phyloP scores from a whole-genome alignment of 2,797 vertebrate genomes.

The Eupleurogrammus muticus region DNA sequence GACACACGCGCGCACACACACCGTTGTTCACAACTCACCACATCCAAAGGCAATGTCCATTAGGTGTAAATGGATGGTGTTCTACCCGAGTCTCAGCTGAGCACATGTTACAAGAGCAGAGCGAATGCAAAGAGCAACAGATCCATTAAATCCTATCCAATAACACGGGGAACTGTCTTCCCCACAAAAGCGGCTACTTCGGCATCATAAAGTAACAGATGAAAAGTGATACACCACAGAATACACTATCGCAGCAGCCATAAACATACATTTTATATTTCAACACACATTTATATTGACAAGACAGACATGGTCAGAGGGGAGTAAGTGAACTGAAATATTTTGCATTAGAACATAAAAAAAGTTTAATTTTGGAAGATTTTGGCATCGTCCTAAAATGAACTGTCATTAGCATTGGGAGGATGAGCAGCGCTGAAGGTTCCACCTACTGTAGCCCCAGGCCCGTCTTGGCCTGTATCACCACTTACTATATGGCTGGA shows the following conservation, averaged over 20 bases:
- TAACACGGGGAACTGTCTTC: slow-evolving; percentile 45
- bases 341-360: no score
- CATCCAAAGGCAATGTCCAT: slow-evolving; percentile 73
- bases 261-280: slow-evolving; percentile 1
- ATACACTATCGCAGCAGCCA: not conserved
- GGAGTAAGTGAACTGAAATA: no score
- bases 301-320: no score
- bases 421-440: no score
- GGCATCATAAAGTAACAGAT: slow-evolving; percentile 41
- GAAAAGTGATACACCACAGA: not conserved
- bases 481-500: no score
- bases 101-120: slow-evolving; percentile 71
- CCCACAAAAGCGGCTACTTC: slow-evolving; percentile 35
- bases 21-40: slow-evolving; percentile 76
- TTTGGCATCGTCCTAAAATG: no score
- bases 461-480: no score
- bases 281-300: not conserved
- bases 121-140: slow-evolving; percentile 72
- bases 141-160: slow-evolving; percentile 73
- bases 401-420: no score
- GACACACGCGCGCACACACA: slow-evolving; percentile 35
- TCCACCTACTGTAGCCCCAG: no score
- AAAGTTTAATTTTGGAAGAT: no score
- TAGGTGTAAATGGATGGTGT: slow-evolving; percentile 85
- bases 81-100: slow-evolving; percentile 74